Evolutionary conservation across 1,140 invertebrate species (phyloP).

Genomic region (Rhopalosiphum maidis): DNA sequence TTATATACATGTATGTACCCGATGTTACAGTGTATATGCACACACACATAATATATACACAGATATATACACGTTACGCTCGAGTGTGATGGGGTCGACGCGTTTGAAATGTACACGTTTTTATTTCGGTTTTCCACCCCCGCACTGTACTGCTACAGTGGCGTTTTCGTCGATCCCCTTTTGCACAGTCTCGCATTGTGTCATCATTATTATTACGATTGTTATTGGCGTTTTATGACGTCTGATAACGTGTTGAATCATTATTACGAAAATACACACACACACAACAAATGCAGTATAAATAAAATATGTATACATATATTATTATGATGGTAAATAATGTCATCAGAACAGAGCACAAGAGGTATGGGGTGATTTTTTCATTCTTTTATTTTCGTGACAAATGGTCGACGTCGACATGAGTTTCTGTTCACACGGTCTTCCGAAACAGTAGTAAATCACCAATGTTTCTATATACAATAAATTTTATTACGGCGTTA

Average conservation of each 20-base stretch:
- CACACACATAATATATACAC: neutral
- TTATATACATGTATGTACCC: neutral
- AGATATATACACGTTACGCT: constrained; percentile 19
- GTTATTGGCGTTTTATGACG: constrained; percentile 51
- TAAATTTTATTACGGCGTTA: neutral
- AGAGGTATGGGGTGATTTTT: neutral
- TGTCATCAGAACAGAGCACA: neutral
- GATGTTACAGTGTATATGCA: neutral
- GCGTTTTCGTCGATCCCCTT: constrained; percentile 16
- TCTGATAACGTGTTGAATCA: constrained; percentile 42
- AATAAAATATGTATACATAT: constrained; percentile 17
- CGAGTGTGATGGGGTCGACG: constrained; percentile 7
- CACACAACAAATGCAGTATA: neutral
- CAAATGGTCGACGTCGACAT: constrained; percentile 38
- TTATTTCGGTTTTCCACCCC: constrained; percentile 32
- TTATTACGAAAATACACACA: constrained; percentile 20
- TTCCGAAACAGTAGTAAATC: constrained; percentile 16
- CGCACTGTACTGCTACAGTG: neutral
- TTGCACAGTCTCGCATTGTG: neutral
- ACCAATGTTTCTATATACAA: neutral
- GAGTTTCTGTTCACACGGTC: constrained; percentile 44
- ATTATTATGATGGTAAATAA: neutral
- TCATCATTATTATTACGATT: constrained; percentile 31
- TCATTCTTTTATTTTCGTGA: constrained; percentile 20
- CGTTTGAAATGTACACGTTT: constrained; percentile 40